Evolutionary conservation across 2,797 vertebrate genomes (phyloP).

Genomic region (Sebastes hubbsi): DNA sequence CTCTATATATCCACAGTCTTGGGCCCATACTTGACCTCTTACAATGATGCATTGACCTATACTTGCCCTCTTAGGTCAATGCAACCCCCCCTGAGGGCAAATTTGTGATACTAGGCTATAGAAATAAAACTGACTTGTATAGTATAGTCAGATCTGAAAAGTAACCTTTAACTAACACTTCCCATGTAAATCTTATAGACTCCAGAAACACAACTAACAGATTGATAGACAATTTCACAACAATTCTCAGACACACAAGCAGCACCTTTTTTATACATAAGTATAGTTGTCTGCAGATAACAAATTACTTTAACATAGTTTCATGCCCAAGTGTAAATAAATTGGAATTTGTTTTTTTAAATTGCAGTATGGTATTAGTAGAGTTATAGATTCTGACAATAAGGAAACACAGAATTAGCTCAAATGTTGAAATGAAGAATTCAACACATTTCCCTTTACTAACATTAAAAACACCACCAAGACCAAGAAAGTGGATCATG

Average conservation of each 20-base stretch:
- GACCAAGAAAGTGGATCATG: too few species aligned
- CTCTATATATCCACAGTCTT: not conserved
- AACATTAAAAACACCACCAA: too few species aligned
- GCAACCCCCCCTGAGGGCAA: too few species aligned
- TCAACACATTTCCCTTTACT: too few species aligned
- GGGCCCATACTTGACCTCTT: too few species aligned
- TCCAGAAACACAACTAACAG: not conserved
- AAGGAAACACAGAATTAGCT: not conserved
- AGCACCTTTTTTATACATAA: too few species aligned
- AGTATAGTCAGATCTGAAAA: not conserved
- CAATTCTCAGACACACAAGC: not conserved
- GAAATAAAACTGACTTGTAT: not conserved
- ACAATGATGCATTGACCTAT: not conserved
- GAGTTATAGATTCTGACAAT: not conserved
- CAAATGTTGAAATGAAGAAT: not conserved
- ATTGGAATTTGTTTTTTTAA: fast-evolving
- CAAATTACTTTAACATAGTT: not conserved
- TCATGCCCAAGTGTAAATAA: not conserved
- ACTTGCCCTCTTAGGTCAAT: not conserved
- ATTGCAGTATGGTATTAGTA: not conserved
- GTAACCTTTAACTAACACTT: not conserved
- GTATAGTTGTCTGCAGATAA: not conserved
- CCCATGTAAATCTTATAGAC: not conserved
- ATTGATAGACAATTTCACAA: not conserved
- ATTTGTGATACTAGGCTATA: too few species aligned